Conservation (phyloP, 1,140 invertebrate species). For the Gonioctena quinquepunctata region DNA sequence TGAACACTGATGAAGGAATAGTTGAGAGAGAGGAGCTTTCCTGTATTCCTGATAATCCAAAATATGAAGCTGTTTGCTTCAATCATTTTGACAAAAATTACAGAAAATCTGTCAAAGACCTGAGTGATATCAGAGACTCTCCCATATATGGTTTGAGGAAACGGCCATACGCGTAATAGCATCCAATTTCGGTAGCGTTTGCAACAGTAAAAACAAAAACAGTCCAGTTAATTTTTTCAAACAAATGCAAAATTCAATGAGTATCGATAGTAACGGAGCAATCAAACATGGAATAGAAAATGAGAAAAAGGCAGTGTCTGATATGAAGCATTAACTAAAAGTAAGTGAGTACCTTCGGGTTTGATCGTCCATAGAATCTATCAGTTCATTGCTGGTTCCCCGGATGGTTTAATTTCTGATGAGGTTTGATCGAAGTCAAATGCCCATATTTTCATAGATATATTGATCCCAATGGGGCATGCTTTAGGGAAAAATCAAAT, state of each 20-base stretch:
- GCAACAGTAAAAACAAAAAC: not conserved
- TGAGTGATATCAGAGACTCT: not conserved
- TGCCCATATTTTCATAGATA: not conserved
- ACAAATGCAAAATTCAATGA: not conserved
- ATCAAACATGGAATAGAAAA: not conserved
- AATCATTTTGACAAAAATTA: not conserved
- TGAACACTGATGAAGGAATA: not conserved
- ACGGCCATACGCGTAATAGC: not conserved
- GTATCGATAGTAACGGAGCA: not conserved
- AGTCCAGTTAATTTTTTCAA: not conserved
- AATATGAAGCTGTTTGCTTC: too few species aligned
- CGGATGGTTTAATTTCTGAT: slow-evolving; percentile 4
- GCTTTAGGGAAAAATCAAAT: not conserved
- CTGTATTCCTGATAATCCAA: too few species aligned
- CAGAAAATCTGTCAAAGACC: not conserved
- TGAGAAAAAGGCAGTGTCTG: not conserved
- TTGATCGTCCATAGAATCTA: not conserved
- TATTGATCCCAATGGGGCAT: not conserved
- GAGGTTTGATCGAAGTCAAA: slow-evolving; percentile 11
- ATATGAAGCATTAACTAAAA: not conserved
- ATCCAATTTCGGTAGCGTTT: not conserved
- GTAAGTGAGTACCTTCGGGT: not conserved
- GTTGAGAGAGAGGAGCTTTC: too few species aligned
- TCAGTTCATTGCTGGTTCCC: not conserved
- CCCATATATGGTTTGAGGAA: too few species aligned